Evolutionary conservation across 1,140 invertebrate species (phyloP), one percentile per base, ranked within the genome.

Genomic region (Pogonus chalceus): DNA sequence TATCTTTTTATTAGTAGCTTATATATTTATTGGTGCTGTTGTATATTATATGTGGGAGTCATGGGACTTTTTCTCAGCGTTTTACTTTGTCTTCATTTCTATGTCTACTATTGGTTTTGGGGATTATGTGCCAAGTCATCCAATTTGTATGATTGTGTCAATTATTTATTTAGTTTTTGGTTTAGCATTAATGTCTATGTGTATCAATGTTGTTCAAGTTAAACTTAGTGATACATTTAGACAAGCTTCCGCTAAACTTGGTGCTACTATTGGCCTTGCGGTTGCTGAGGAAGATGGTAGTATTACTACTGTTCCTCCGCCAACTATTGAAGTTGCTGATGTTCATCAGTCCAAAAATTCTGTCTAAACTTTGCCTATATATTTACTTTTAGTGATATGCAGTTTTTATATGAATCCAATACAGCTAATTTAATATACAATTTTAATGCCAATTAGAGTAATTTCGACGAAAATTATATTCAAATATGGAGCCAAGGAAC

Each of bases 81-180:
- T 96, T 65, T 96, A 96, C 65, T 96, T 95, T 64, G 88, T 95
- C 10, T 96, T 94, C 66, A 91, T 96, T 58, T 93, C 90, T 0
- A 89, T 95, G 81, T 90, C 90, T 0, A 96, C 92, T 0, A 94
- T 96, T 54, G 91, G 79, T 9, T 92, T 96, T 61, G 93, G 93
- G 37, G 93, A 96, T 72, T 80, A 87, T 57, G 88, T 94, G 2
- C 92, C 92, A 2, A 74, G 82, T 65, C 83, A 94, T 74, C 90
- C 91, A 10, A 81, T 91, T 65, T 93, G 85, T 60, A 93, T 96
- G 84, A 90, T 95, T 80, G 79, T 83, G 49, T 91, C 92, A 14
- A 95, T 95, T 59, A 79, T 96, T 20, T 96, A 97, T 66, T 72
- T 98, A 23, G 83, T 96, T 3, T 94, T 98, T 62, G 95, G 95